Base-by-base conservation (phyloP, 2,797 vertebrate genomes). In the Etheostoma perlongum region DNA sequence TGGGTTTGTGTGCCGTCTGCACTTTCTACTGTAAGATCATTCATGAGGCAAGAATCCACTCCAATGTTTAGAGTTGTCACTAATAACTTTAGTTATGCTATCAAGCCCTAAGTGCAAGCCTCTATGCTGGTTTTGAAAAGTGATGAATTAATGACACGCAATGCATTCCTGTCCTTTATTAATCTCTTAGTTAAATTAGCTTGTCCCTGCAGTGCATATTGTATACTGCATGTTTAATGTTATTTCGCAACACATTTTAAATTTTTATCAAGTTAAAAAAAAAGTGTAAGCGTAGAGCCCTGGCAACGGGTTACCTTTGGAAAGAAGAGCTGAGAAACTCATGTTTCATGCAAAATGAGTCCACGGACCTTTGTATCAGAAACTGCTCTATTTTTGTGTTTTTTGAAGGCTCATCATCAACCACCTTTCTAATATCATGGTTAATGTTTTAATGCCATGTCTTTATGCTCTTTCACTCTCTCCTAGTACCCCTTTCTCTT, bases 401-500 rank as follows among this genome's bases (percentile, higher is more conserved):
- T 52, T 19, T 27, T 40, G 2, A 42, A 19, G 25, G 6, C 33
- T 65, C 13, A 18, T 63, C 23, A 14, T 27, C 19, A 67, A 18
- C 11, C 36, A 48, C 40, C 11, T 49, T 15, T 62, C 19, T 63
- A 14, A 52, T 49, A 30, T 47, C 13, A 47, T 4, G 40, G 4
- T 57, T 52, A 0, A 25, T 40, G 6, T 33, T 48, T 66, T 33
- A 14, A 48, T 57, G 6, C 42, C 4, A 15, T 25, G 18, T 85
- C 25, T 67, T 42, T 47, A 44, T 64, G 25, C 15, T 79, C 25
- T 73, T 52, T 78, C 42, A 67, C 25, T 5, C 57, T 79, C 42
- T 69, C 23, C 6, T 59, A 99, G 98, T 99, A 98, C 91, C 93
- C 98, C 1, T 95, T 98, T 90, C 64, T 95, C 23, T 96, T 96